These are phyloP conservation scores for Scelioninae gen. 1 DNA, from an alignment of 2,888 invertebrate species.

Conservation along the genomic window DNA sequence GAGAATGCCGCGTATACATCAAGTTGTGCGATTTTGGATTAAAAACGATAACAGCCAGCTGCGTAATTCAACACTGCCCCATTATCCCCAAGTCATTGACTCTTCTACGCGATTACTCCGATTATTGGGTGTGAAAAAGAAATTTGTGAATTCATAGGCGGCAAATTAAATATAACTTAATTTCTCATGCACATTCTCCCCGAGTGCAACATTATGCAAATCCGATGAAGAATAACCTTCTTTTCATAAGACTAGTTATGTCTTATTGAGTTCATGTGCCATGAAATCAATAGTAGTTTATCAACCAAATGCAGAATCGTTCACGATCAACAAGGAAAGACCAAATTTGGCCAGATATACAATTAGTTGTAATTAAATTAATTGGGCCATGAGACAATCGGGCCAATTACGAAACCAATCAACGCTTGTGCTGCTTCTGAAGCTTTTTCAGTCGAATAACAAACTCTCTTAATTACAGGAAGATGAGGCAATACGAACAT, in stretches of 20 bases:
- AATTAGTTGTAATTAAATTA: slow-evolving; percentile 77
- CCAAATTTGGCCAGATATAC: slow-evolving; percentile 71
- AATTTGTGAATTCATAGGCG: slow-evolving; percentile 55
- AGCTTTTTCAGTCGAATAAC: slow-evolving; percentile 78
- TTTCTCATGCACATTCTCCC: slow-evolving; percentile 39
- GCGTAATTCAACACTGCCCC: slow-evolving; percentile 63
- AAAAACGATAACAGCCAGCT: slow-evolving; percentile 64
- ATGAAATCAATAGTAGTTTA: slow-evolving; percentile 25
- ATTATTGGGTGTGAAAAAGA: slow-evolving; percentile 64
- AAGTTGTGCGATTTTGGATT: slow-evolving; percentile 31
- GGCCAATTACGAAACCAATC: slow-evolving; percentile 83
- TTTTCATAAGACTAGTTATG: too few species aligned
- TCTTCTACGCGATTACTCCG: slow-evolving; percentile 58
- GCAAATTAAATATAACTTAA: slow-evolving; percentile 58
- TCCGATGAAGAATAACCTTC: slow-evolving; percentile 20
- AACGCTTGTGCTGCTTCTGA: slow-evolving; percentile 74
- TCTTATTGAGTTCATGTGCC: too few species aligned
- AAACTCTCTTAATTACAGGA: slow-evolving; percentile 84
- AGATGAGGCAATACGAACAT: slow-evolving; percentile 74
- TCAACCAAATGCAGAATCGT: slow-evolving; percentile 40
- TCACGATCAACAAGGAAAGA: slow-evolving; percentile 18
- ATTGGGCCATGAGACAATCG: slow-evolving; percentile 82
- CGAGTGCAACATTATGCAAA: slow-evolving; percentile 45
- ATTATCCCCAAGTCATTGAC: slow-evolving; percentile 65
- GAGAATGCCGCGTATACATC: slow-evolving; percentile 33